These are phyloP conservation scores for Neomorphus geoffroyi DNA, from an alignment of 2,797 vertebrate species.

Conservation along the genomic window DNA sequence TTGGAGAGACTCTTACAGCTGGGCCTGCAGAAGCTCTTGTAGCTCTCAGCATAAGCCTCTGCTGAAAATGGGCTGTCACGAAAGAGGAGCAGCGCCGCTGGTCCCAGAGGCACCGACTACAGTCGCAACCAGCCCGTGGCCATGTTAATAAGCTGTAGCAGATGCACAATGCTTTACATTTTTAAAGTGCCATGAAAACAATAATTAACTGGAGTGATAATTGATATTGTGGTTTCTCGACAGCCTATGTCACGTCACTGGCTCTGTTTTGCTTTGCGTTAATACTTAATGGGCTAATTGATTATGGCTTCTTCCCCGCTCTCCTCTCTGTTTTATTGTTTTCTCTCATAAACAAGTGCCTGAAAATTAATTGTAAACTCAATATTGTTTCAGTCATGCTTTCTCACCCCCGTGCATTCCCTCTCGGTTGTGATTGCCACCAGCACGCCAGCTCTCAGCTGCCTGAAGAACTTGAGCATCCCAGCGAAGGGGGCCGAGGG, in stretches of 20 bases:
- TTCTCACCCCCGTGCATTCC: background rate
- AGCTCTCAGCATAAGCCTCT: background rate
- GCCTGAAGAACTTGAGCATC: background rate
- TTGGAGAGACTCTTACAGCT: background rate
- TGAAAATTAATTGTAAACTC: background rate
- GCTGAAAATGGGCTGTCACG: background rate
- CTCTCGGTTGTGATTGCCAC: background rate
- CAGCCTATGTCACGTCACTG: background rate
- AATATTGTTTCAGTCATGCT: background rate
- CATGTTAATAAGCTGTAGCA: background rate
- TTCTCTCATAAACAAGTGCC: background rate
- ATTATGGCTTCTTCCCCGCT: background rate
- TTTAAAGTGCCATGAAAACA: background rate
- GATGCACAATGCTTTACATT: background rate
- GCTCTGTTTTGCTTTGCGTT: background rate
- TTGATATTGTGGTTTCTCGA: background rate
- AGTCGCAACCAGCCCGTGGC: background rate
- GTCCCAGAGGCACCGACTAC: background rate
- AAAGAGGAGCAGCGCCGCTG: too few species aligned
- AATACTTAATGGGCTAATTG: background rate
- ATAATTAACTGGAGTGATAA: constrained; percentile 4
- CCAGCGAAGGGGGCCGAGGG: background rate
- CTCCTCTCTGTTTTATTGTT: background rate
- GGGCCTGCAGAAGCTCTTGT: background rate
- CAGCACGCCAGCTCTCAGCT: background rate